Evolutionary conservation across 2,113 vertebrate genomes (phyloP).

Genomic region (Emydura subglobosa): DNA sequence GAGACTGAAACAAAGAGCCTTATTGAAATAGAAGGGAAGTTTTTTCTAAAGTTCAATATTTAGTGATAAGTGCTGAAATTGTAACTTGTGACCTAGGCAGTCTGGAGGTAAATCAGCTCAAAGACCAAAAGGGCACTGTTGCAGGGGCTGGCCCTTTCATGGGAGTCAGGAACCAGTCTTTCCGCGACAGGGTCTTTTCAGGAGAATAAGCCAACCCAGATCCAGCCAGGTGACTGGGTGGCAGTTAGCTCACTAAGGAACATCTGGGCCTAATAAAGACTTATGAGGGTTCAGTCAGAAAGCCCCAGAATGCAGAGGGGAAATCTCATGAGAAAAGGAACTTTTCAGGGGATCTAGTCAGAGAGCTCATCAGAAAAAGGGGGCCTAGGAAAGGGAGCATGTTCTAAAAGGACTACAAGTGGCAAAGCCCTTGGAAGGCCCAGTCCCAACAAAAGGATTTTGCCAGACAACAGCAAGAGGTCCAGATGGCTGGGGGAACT

Average conservation of each 20-base stretch:
- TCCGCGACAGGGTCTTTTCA: neutral
- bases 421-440: neutral
- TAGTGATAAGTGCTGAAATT: neutral
- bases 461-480: neutral
- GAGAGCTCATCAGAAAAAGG: neutral
- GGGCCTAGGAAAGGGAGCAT: neutral
- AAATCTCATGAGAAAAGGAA: neutral
- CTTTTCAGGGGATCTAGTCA: neutral
- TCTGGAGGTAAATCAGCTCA: neutral
- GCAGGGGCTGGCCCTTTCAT: neutral
- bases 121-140: neutral
- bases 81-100: neutral
- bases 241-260: neutral
- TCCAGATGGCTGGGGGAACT: neutral
- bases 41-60: neutral
- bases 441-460: neutral
- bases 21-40: neutral
- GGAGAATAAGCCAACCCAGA: neutral
- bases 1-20: neutral
- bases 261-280: neutral
- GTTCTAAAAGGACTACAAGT: neutral
- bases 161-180: neutral
- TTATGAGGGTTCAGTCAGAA: neutral
- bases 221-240: neutral
- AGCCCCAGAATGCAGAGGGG: neutral